These are phyloP conservation scores for Sycophila texana DNA, from an alignment of 2,888 invertebrate species.

Conservation along the genomic window DNA sequence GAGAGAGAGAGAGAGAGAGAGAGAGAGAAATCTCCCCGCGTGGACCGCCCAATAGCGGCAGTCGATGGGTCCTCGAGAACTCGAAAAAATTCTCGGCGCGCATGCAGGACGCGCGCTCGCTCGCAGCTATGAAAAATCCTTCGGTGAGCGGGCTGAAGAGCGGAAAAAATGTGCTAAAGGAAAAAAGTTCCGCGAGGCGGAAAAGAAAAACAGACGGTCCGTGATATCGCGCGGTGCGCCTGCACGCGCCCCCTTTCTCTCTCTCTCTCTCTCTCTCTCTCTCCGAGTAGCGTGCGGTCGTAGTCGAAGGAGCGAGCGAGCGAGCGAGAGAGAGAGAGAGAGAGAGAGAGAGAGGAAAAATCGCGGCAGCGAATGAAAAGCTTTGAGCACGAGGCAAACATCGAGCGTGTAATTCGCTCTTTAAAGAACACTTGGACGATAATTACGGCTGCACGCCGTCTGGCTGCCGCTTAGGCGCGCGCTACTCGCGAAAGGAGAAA, in stretches of 20 bases:
- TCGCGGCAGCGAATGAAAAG: slow-evolving; percentile 69
- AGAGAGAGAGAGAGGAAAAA: not conserved
- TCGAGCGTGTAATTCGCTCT: slow-evolving; percentile 75
- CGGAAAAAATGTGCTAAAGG: slow-evolving; percentile 63
- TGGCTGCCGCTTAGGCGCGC: slow-evolving; percentile 49
- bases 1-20: too few species aligned
- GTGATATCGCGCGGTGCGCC: slow-evolving; percentile 20
- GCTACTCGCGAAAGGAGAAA: slow-evolving; percentile 49
- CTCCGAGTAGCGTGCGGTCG: slow-evolving; percentile 6
- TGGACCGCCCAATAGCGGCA: slow-evolving; percentile 43
- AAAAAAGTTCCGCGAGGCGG: slow-evolving; percentile 66
- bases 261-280: not conserved
- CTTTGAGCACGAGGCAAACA: slow-evolving; percentile 70
- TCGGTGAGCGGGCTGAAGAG: slow-evolving; percentile 9
- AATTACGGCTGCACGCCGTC: slow-evolving; percentile 60
- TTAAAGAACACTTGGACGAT: slow-evolving; percentile 72
- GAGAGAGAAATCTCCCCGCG: not conserved
- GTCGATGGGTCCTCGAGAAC: slow-evolving; percentile 47
- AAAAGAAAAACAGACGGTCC: slow-evolving; percentile 70
- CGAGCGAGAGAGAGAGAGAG: slow-evolving; percentile 9
- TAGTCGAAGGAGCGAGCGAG: not conserved
- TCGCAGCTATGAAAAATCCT: slow-evolving; percentile 32
- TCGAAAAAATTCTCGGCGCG: slow-evolving; percentile 30
- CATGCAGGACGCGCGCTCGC: not conserved
- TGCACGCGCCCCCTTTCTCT: not conserved